phyloP scores from a whole-genome alignment of 2,888 invertebrate genomes.

The Adela reaumurella region DNA sequence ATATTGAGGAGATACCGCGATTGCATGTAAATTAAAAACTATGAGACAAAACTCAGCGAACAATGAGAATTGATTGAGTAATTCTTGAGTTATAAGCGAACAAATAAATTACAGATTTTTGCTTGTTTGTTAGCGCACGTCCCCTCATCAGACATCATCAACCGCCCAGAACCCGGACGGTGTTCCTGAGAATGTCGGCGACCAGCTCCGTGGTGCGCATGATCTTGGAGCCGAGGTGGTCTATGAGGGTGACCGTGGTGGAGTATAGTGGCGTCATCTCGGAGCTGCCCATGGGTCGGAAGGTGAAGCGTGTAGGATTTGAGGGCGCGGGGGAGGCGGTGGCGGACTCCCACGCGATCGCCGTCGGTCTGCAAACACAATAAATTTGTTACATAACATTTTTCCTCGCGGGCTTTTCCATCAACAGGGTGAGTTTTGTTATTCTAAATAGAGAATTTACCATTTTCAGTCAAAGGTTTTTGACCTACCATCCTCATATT shows the following conservation, averaged over 20 bases:
- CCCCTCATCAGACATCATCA: not conserved
- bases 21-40: too few species aligned
- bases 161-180: constrained; percentile 43
- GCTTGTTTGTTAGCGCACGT: too few species aligned
- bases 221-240: constrained; percentile 48
- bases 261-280: constrained; percentile 27
- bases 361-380: constrained; percentile 29
- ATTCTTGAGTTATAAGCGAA: too few species aligned
- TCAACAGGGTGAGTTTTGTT: too few species aligned
- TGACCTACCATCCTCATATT: too few species aligned
- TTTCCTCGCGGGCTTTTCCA: too few species aligned
- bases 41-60: too few species aligned
- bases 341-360: constrained; percentile 21
- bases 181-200: constrained; percentile 40
- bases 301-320: constrained; percentile 29
- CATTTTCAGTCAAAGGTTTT: too few species aligned
- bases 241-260: constrained; percentile 43
- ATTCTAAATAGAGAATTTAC: too few species aligned
- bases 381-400: not conserved
- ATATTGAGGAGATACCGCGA: too few species aligned
- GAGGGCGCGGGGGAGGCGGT: constrained; percentile 25
- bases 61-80: too few species aligned
- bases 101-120: too few species aligned
- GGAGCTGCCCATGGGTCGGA: constrained; percentile 20
- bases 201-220: constrained; percentile 46